These are phyloP conservation scores for Drosophila cardini DNA, from an alignment of 1,140 invertebrate genomes.

Conservation along the genomic window DNA sequence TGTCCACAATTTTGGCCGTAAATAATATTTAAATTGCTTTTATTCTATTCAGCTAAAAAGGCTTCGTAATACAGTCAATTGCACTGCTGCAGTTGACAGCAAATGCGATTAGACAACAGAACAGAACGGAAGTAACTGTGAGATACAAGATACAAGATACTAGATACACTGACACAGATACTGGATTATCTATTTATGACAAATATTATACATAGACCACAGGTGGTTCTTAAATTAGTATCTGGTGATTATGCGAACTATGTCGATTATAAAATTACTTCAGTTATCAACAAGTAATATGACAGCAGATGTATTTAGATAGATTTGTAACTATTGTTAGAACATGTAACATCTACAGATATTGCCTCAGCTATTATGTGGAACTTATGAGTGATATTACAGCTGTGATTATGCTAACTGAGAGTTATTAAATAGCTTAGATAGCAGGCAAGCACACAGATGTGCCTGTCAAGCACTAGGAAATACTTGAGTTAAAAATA, in stretches of 20 bases:
- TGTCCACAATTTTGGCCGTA: conserved; percentile 36
- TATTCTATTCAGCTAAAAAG: not conserved
- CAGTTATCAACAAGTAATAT: not conserved
- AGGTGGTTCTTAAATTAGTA: not conserved
- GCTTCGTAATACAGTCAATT: not conserved
- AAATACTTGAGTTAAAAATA: not conserved
- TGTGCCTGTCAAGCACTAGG: too few relatives aligned
- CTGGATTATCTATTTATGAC: not conserved
- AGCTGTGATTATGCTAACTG: not conserved
- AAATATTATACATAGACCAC: conserved; percentile 1
- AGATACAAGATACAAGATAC: conserved; percentile 8
- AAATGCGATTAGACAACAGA: conserved; percentile 8
- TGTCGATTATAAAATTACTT: not conserved
- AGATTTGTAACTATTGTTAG: not conserved
- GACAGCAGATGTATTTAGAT: not conserved
- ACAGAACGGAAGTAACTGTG: conserved; percentile 10
- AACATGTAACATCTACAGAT: too few relatives aligned
- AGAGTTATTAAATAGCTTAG: too few relatives aligned
- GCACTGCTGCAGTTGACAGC: conserved; percentile 35
- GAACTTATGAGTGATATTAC: not conserved
- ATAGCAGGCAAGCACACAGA: too few relatives aligned
- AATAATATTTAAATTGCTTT: conserved; percentile 43
- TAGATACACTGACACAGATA: not conserved
- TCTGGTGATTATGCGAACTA: conserved; percentile 5
- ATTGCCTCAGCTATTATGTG: too few relatives aligned